These are phyloP conservation scores for Drosophila niveifrons DNA, from an alignment of 2,888 invertebrate genomes.

Conservation along the genomic window DNA sequence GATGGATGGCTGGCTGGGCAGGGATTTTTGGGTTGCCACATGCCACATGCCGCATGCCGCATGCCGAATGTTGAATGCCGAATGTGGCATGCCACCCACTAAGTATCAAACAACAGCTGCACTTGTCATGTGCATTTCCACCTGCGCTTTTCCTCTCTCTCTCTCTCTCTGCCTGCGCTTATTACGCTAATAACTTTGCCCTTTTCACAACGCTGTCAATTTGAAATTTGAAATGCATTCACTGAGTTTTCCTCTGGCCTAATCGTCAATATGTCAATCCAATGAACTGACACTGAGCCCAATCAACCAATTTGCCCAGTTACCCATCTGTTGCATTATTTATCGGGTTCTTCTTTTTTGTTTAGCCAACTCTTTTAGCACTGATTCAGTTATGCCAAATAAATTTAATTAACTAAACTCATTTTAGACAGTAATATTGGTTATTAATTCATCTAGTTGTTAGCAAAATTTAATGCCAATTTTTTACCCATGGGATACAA, in stretches of 20 bases:
- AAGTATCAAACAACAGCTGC: constrained; percentile 73
- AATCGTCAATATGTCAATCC: constrained; percentile 38
- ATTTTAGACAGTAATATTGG: no score
- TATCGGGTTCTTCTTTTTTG: constrained; percentile 27
- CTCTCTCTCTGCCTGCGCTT: constrained; percentile 1
- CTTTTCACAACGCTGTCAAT: constrained; percentile 64
- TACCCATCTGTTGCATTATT: constrained; percentile 49
- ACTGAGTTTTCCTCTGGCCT: constrained; percentile 12
- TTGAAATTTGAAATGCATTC: constrained; percentile 55
- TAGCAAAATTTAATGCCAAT: no score
- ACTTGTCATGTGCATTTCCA: constrained; percentile 76
- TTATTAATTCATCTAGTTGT: no score
- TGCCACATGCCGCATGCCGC: constrained; percentile 26
- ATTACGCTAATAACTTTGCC: constrained; percentile 79
- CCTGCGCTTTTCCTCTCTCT: constrained; percentile 31
- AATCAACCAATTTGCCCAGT: constrained; percentile 3
- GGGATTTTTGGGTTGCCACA: constrained; percentile 22
- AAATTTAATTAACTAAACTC: neutral
- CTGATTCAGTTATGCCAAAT: neutral
- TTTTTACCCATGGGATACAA: no score
- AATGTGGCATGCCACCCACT: constrained; percentile 8
- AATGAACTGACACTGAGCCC: constrained; percentile 18
- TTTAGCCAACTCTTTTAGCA: neutral
- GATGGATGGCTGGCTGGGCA: constrained; percentile 67
- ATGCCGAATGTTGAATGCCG: constrained; percentile 40